Evolutionary conservation across 2,113 vertebrate genomes (phyloP), one percentile per base, ranked within the genome.

Genomic region (Numida meleagris): DNA sequence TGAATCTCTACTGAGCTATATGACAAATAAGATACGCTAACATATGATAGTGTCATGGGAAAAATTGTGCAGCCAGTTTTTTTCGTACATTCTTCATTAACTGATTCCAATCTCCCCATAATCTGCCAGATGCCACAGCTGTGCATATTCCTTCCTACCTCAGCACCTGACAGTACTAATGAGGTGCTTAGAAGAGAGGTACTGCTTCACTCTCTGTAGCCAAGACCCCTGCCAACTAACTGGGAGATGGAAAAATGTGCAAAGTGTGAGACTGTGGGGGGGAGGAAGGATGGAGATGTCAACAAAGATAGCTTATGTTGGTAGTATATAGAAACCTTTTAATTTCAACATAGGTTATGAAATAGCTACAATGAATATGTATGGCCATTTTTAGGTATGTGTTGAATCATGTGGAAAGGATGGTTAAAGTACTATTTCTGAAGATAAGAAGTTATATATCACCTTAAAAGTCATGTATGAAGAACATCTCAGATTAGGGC

Each of bases 131-230:
- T 45, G 58, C 34, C 20, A 43, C 19, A 31, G 36, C 18, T 40
- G 24, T 38, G 4, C 1, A 0, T 42, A 27, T 12, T 55, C 29
- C 29, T 5, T 63, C 16, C 33, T 68, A 8, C 42, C 21, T 29
- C 18, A 27, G 43, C 3, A 3, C 2, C 5, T 24, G 14, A 48
- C 9, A 38, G 33, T 7, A 58, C 29, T 36, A 57, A 9, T 42
- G 34, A 75, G 17, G 25, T 55, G 27, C 27, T 43, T 82, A 15
- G 15, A 51, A 51, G 50, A 51, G 50, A 51, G 14, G 14, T 29
- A 14, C 25, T 53, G 25, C 27, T 53, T 53, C 27, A 53, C 4
- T 2, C 16, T 6, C 24, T 1, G 0, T 14, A 59, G 21, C 6
- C 21, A 53, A 74, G 43, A 42, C n/a, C 18, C 13, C n/a, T n/a